Conservation (phyloP, 2,113 vertebrate genomes). For the Hirundichthys speculiger region DNA sequence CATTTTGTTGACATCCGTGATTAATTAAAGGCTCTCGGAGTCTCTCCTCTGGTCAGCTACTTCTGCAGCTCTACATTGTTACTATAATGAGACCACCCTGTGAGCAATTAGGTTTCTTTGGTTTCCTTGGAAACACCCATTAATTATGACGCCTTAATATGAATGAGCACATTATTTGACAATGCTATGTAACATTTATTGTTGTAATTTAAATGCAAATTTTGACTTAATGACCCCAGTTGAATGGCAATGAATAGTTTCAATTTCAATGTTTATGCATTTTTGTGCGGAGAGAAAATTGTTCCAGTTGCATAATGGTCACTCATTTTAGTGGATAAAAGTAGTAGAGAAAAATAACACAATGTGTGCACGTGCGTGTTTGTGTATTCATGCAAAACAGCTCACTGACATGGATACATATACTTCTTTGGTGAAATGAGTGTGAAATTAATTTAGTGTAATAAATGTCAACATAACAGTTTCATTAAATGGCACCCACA, state of each 20-base stretch:
- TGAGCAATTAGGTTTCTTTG: slow-evolving; percentile 61
- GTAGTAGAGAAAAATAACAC: slow-evolving; percentile 2
- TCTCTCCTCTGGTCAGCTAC: slow-evolving; percentile 43
- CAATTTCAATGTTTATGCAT: slow-evolving; percentile 60
- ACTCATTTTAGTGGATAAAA: slow-evolving; percentile 17
- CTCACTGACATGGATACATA: slow-evolving; percentile 30
- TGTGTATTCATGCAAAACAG: slow-evolving; percentile 31
- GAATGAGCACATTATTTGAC: slow-evolving; percentile 70
- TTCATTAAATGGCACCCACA: slow-evolving; percentile 22
- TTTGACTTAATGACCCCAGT: slow-evolving; percentile 70
- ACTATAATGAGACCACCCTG: slow-evolving; percentile 60
- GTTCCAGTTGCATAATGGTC: slow-evolving; percentile 42
- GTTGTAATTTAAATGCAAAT: slow-evolving; percentile 81
- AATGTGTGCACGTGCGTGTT: slow-evolving; percentile 13
- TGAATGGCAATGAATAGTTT: slow-evolving; percentile 67
- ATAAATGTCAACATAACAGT: slow-evolving; percentile 24
- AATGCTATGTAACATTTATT: slow-evolving; percentile 68
- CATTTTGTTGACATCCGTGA: too few species aligned
- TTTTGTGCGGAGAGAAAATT: slow-evolving; percentile 45
- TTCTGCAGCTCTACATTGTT: slow-evolving; percentile 11
- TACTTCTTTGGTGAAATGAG: slow-evolving; percentile 18
- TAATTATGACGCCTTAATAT: slow-evolving; percentile 71
- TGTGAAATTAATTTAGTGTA: slow-evolving; percentile 22
- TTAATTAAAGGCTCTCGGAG: background rate
- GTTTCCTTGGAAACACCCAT: slow-evolving; percentile 67